Percentiles rank a stretch among this genome's conserved stretches.
Evolutionary conservation across 2,113 vertebrate genomes (phyloP).

Genomic region (Oreochromis tanganicae): DNA sequence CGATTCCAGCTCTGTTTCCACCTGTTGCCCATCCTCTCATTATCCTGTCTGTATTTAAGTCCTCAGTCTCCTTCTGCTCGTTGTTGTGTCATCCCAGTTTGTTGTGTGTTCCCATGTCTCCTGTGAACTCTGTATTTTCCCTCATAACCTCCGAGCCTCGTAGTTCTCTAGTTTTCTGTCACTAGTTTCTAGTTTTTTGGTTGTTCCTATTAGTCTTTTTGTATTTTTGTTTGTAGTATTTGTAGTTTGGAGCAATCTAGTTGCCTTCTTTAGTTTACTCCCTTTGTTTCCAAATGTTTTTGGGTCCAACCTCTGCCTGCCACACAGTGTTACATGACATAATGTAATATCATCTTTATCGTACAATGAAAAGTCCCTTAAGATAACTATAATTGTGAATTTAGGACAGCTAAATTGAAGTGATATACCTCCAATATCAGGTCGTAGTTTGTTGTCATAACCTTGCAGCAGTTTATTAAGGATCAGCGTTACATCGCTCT

Average conservation of each 20-base stretch:
- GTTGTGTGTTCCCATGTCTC: neutral
- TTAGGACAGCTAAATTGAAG: neutral
- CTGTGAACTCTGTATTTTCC: neutral
- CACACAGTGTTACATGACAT: neutral
- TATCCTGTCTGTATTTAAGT: rapidly evolving
- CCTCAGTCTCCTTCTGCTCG: neutral
- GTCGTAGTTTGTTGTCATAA: constrained; percentile 94
- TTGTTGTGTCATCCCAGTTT: neutral
- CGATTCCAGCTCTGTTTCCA: neutral
- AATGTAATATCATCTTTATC: neutral
- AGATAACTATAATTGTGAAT: neutral
- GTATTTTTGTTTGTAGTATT: neutral
- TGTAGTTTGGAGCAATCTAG: neutral
- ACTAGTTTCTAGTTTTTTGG: neutral
- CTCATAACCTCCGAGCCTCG: neutral
- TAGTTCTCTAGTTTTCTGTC: neutral
- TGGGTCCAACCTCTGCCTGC: neutral
- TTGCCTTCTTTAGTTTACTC: neutral
- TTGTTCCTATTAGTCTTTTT: neutral
- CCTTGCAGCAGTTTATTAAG: constrained; percentile 89
- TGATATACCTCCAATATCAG: constrained; percentile 89
- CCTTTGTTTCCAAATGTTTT: neutral
- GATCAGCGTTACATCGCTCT: constrained; percentile 92
- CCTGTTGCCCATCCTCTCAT: neutral
- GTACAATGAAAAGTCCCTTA: neutral